Evolutionary conservation across 2,113 vertebrate genomes (phyloP).

Genomic region (Callipepla squamata): DNA sequence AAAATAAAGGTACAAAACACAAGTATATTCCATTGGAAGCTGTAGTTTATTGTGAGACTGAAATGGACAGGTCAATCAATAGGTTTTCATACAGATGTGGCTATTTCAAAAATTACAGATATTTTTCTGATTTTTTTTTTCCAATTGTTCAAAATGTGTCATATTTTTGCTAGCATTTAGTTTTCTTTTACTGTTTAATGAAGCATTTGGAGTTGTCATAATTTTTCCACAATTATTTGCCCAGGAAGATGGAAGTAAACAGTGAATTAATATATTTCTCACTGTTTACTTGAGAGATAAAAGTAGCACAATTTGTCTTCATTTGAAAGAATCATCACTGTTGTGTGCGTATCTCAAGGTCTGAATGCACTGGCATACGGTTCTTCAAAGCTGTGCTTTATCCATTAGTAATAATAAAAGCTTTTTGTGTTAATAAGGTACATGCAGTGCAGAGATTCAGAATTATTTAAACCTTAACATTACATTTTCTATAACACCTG

Average conservation of each 20-base stretch:
- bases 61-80: background rate
- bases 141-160: background rate
- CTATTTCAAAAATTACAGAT: background rate
- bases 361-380: background rate
- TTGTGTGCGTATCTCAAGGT: background rate
- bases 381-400: background rate
- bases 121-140: background rate
- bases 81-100: background rate
- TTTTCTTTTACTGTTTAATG: background rate
- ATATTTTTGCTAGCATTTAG: background rate
- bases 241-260: background rate
- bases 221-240: background rate
- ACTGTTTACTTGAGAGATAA: background rate
- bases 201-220: background rate
- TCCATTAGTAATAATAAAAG: background rate
- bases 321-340: background rate
- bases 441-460: accelerated
- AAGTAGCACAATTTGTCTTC: background rate
- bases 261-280: background rate
- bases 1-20: background rate
- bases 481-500: background rate
- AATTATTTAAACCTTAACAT: background rate
- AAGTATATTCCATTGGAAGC: background rate
- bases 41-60: background rate
- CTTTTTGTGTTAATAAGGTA: background rate